Evolutionary conservation across 2,113 vertebrate species (phyloP).

Genomic region (Laticauda laticaudata): DNA sequence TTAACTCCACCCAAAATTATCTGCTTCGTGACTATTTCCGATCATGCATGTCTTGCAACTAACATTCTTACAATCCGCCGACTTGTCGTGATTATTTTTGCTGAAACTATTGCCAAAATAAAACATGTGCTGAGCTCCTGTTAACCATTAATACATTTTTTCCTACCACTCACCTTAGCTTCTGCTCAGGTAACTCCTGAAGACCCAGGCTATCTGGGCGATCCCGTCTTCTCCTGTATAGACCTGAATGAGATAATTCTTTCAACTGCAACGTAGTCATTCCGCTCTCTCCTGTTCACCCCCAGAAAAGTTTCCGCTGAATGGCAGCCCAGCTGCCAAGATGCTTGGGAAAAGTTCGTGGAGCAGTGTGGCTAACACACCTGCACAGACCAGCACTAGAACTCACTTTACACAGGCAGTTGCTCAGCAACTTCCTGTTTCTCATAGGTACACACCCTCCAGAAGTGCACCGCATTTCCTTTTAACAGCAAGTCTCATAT

Average conservation of each 20-base stretch:
- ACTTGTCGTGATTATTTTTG: background rate
- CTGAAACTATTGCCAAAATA: background rate
- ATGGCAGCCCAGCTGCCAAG: slow-evolving; percentile 48
- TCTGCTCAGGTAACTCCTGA: slow-evolving; percentile 67
- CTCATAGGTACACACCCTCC: slow-evolving; percentile 75
- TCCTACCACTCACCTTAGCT: slow-evolving; percentile 77
- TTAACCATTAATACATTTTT: slow-evolving; percentile 3
- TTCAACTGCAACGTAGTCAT: slow-evolving; percentile 90
- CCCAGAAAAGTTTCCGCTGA: slow-evolving; percentile 13
- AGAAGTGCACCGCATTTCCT: slow-evolving; percentile 72
- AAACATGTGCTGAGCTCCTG: background rate
- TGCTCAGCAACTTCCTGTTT: slow-evolving; percentile 72
- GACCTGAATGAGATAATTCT: slow-evolving; percentile 88
- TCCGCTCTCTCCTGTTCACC: slow-evolving; percentile 50
- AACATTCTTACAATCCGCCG: background rate
- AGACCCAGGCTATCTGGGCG: slow-evolving; percentile 84
- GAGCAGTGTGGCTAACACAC: slow-evolving; percentile 64
- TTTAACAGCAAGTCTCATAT: slow-evolving; percentile 68
- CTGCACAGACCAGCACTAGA: slow-evolving; percentile 59
- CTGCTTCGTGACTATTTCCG: background rate
- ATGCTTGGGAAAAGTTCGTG: slow-evolving; percentile 41
- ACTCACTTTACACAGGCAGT: slow-evolving; percentile 52
- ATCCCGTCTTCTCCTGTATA: slow-evolving; percentile 89
- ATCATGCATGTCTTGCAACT: rapidly evolving
- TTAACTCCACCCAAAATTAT: background rate